A percentile compares a stretch with the other conserved stretches of the same genome.
Evolutionary conservation across 2,113 vertebrate species (phyloP).

Genomic region (Rhipidura dahli): DNA sequence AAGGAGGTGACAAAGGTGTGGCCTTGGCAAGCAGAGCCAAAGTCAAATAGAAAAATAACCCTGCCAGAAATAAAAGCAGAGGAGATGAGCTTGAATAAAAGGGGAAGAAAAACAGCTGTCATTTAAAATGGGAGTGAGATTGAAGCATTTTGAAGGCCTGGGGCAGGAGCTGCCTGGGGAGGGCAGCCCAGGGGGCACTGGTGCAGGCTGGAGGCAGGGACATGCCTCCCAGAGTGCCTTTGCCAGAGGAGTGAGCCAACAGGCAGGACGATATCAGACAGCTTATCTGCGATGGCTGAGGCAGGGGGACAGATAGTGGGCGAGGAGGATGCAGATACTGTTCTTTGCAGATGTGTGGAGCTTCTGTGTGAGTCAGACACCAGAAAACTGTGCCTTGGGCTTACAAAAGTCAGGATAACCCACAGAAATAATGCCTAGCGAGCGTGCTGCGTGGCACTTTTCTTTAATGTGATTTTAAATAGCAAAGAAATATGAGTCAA

Average conservation of each 20-base stretch:
- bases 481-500: constrained; percentile 16
- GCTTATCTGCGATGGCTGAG: not conserved
- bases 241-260: not conserved
- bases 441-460: not conserved
- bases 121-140: not conserved
- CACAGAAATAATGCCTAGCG: not conserved
- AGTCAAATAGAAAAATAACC: not conserved
- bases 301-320: not conserved
- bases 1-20: not conserved
- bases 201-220: not conserved
- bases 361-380: not conserved
- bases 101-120: not conserved
- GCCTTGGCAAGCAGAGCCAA: not conserved
- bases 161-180: not conserved
- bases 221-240: rapidly evolving
- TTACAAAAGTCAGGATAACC: not conserved
- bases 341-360: not conserved
- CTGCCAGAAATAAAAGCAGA: not conserved
- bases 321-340: not conserved
- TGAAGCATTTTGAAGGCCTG: not conserved
- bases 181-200: not conserved
- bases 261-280: rapidly evolving
- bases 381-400: not conserved
- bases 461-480: constrained; percentile 13
- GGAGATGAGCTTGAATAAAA: not conserved